Base-by-base conservation (phyloP, 1,140 invertebrate genomes). In the Bombyx mandarina region DNA sequence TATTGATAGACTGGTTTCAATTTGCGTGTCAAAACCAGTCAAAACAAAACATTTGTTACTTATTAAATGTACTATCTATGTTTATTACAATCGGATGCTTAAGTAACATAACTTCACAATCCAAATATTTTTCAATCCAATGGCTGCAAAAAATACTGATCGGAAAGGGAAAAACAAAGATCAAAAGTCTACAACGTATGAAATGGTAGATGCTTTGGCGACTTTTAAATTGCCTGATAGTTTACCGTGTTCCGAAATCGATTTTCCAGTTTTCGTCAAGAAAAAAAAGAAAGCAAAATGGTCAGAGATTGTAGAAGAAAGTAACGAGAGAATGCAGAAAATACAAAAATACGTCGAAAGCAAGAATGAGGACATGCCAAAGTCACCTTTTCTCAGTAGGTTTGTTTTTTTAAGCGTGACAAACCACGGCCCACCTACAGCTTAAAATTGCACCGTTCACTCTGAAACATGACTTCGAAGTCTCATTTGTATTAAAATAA, bases 221-320 rank as follows among this genome's bases (percentile, higher is more conserved):
- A 54, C 68, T 1, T 87, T 86, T 42, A 66, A 63, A 3, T 48
- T 87, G 44, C 84, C 84, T 10, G 74, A 81, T 10, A 82, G 73
- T 57, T 57, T 87, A 9, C 69, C 79, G 0, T 80, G 78, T 51
- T 85, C 82, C 0, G 80, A 85, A 65, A 63, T 87, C 43, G 69
- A 80, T 6, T 82, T 84, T 53, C 80, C 84, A 6, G 54, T 75
- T 8, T 54, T 80, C 3, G 62, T 74, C 12, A 71, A 60, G 45
- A 75, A 65, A 48, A 62, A 35, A 7, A 57, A 55, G 7, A 67
- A 61, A 48, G 78, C 77, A 1, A 77, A 75, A 48, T 87, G 84
- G 82, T 53, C 66, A 9, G 52, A 73, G 8, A 80, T 87, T 45
- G 2, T 84, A 43, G 57, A 77, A 45, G 75, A 85, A 60, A 76